These are phyloP conservation scores for Manis pentadactyla DNA, from an alignment of 2,797 vertebrate genomes.

Conservation along the genomic window DNA sequence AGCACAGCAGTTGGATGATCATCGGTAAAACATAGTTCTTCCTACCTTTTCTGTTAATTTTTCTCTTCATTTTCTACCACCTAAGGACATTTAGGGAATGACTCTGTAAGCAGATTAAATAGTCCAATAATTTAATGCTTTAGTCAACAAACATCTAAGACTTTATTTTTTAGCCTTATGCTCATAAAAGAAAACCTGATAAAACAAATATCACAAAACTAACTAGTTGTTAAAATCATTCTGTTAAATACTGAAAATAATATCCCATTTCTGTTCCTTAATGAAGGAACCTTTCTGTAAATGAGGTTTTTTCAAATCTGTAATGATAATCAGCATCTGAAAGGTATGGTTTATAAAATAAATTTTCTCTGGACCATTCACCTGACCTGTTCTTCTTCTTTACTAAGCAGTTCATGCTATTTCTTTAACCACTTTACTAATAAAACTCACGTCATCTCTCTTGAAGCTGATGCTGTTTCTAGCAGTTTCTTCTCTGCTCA, in stretches of 20 bases:
- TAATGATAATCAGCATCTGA: neutral
- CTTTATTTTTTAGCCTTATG: neutral
- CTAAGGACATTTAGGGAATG: neutral
- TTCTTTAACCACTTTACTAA: neutral
- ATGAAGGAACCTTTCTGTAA: neutral
- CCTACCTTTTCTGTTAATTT: neutral
- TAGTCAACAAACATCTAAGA: neutral
- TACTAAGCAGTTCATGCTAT: neutral
- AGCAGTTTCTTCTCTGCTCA: neutral
- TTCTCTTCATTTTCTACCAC: neutral
- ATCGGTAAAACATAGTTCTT: neutral
- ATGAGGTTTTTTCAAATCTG: neutral
- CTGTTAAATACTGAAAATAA: slow-evolving; percentile 1
- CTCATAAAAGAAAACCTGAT: neutral
- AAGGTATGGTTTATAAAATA: neutral
- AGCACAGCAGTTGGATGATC: neutral
- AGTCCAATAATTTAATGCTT: neutral
- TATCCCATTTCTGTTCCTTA: neutral
- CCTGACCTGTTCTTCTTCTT: neutral
- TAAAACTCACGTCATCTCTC: neutral
- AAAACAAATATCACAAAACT: slow-evolving; percentile 1
- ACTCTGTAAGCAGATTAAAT: neutral
- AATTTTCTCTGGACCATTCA: neutral
- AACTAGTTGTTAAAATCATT: neutral
- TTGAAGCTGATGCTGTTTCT: neutral